These are phyloP conservation scores for Varanus komodoensis DNA, from an alignment of 2,113 vertebrate species.

Conservation along the genomic window DNA sequence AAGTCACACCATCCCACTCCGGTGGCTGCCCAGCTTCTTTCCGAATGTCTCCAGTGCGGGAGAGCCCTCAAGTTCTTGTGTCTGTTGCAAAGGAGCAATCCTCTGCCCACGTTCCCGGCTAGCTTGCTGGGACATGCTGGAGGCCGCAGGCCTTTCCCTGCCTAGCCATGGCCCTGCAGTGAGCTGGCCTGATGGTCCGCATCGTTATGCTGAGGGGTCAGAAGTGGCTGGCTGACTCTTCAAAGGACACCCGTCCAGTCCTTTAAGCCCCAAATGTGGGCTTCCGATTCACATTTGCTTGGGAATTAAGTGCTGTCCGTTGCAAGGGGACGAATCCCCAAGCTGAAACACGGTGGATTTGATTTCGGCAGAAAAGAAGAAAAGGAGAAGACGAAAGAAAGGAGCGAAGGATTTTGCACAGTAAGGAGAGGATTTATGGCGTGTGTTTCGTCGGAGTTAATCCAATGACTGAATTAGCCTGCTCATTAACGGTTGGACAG, in stretches of 20 bases:
- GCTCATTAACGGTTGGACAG: conserved; percentile 59
- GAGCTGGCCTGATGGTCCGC: background rate
- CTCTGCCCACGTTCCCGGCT: no score
- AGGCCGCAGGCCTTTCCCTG: no score
- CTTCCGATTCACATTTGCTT: no score
- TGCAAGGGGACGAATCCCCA: background rate
- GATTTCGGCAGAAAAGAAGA: background rate
- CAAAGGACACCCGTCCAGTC: accelerated
- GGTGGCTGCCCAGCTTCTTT: no score
- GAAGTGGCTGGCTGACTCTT: background rate
- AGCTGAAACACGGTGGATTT: background rate
- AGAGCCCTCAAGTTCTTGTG: no score
- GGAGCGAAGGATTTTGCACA: background rate
- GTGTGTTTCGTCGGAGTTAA: conserved; percentile 12
- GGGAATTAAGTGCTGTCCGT: background rate
- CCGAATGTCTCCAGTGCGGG: no score
- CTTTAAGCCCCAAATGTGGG: accelerated
- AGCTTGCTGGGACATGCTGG: no score
- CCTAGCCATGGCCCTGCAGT: no score
- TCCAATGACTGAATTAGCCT: conserved; percentile 31
- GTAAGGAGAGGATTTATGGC: conserved; percentile 13
- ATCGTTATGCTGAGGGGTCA: background rate
- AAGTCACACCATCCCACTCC: no score
- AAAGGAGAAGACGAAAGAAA: background rate
- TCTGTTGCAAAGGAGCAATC: no score